Conservation (phyloP, 2,888 invertebrate species). For the Lepidonotus clava region DNA sequence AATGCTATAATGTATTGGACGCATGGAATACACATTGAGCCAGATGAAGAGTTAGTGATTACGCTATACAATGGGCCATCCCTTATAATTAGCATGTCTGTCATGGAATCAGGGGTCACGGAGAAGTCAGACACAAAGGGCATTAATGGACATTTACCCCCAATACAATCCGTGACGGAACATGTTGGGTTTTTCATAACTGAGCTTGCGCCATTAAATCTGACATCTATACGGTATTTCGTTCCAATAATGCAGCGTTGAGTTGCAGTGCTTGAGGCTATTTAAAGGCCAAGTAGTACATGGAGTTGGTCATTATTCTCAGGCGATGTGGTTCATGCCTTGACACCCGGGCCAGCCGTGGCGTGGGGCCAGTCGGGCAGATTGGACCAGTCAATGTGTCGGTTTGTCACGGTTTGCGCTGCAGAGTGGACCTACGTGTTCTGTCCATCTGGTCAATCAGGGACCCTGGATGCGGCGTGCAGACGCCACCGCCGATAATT, state of each 20-base stretch:
- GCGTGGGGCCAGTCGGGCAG: not conserved
- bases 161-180: no score
- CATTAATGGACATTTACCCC: not conserved
- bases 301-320: not conserved
- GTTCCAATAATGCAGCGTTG: no score
- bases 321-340: not conserved
- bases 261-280: no score
- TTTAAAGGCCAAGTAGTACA: constrained; percentile 2
- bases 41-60: not conserved
- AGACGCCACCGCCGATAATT: no score
- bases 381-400: not conserved
- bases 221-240: no score
- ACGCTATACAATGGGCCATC: not conserved
- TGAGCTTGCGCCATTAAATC: no score
- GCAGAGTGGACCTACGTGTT: no score
- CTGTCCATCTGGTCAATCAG: no score
- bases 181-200: no score
- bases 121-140: not conserved
- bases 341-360: not conserved
- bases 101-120: not conserved
- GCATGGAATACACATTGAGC: no score
- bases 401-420: constrained; percentile 17
- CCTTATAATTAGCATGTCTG: constrained; percentile 6
- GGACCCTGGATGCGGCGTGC: no score
- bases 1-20: not conserved